Base-by-base conservation (phyloP, 2,888 invertebrate species). In the Carabus problematicus region DNA sequence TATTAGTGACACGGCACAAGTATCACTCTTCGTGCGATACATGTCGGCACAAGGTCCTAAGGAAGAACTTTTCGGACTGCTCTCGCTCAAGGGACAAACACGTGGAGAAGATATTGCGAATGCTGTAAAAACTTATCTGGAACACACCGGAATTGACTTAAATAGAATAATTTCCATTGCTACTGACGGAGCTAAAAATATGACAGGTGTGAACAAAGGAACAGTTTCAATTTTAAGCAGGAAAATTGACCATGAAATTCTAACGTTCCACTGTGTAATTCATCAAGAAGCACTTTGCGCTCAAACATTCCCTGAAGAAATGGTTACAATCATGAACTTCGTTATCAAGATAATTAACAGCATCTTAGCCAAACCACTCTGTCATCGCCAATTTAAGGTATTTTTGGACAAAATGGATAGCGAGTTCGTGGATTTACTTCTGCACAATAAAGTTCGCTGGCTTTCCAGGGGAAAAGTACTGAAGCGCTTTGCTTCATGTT, bases 251-350 rank as follows among this genome's bases (percentile, higher is more conserved):
- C 72, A 72, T 71, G 72, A 75, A 58, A 71, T 72, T 62, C 52
- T 72, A 71, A 64, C 71, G 70, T 75, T 70, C 63, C 81, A 80
- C 73, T 71, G 77, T 55, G 75, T 74, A 41, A 74, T 76, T 63
- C 75, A 75, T 56, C 74, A 76, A 72, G 75, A 75, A 74, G 75
- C 74, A 62, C 75, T 75, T 74, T 75, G 73, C 71, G 72, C 73
- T 52, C 73, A 74, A 63, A 74, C 73, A 73, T 77, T 77, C 71
- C 73, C 74, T n/a, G 74, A 64, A 11, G 72, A 75, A 73, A 74
- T 77, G 69, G 52, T 67, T 60, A 71, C 74, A 62, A 72, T 73
- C 71, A 75, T 75, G 74, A 70, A 70, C 19, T 72, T 75, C 71
- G 75, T 73, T 45, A 74, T 73, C 61, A 74, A 75, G 61, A 58